These are phyloP conservation scores for Bombycilla garrulus DNA, from an alignment of 2,113 vertebrate species.

Conservation along the genomic window DNA sequence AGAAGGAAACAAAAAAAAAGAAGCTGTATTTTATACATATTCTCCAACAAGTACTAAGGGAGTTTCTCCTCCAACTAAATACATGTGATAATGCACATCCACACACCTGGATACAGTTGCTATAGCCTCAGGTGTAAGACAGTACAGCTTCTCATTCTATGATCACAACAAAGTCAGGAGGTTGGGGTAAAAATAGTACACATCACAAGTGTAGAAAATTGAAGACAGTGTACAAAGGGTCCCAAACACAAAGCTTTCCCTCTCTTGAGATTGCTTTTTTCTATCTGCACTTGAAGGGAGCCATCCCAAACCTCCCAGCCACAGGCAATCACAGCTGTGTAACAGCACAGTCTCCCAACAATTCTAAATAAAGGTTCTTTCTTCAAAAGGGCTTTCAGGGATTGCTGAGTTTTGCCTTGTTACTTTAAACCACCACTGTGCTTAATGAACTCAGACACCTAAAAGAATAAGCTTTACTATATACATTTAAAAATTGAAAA, in stretches of 20 bases:
- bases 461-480: neutral
- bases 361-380: neutral
- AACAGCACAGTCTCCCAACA: neutral
- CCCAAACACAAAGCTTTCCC: neutral
- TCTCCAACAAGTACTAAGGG: neutral
- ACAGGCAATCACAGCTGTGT: neutral
- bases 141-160: neutral
- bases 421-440: neutral
- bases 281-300: neutral
- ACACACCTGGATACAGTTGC: neutral
- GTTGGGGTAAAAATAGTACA: neutral
- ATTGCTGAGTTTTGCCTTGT: neutral
- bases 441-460: neutral
- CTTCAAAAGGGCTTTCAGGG: neutral
- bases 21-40: conserved; percentile 33
- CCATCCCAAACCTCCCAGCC: neutral
- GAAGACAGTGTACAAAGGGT: neutral
- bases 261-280: neutral
- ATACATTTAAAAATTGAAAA: neutral
- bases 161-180: neutral
- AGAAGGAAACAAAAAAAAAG: neutral
- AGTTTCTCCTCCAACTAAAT: neutral
- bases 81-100: neutral
- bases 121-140: neutral
- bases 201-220: neutral